Evolutionary conservation across 2,888 invertebrate genomes (phyloP).

Genomic region (Pandemis heparana): DNA sequence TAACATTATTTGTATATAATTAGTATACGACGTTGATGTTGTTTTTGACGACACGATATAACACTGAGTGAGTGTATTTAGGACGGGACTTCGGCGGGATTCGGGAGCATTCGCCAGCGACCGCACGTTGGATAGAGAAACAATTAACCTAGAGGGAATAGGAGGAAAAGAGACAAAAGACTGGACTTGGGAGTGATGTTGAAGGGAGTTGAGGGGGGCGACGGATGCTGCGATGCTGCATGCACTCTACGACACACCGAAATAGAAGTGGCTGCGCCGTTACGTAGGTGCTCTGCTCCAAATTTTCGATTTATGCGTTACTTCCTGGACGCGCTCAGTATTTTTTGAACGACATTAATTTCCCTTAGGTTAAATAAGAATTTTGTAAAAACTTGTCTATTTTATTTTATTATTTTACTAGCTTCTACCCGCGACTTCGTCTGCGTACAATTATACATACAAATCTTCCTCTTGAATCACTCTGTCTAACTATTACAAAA

Average conservation of each 20-base stretch:
- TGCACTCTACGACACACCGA: constrained; percentile 57
- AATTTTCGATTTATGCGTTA: constrained; percentile 73
- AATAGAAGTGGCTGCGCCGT: constrained; percentile 72
- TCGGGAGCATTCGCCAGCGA: constrained; percentile 67
- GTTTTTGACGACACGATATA: constrained; percentile 56
- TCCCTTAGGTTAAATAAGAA: constrained; percentile 23
- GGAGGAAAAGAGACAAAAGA: constrained; percentile 58
- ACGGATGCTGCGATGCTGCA: constrained; percentile 69
- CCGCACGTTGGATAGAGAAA: constrained; percentile 55
- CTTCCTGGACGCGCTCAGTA: constrained; percentile 62
- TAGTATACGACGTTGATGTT: constrained; percentile 54
- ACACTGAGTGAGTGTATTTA: constrained; percentile 63
- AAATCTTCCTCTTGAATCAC: too few species aligned
- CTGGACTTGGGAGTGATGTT: constrained; percentile 46
- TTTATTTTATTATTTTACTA: too few species aligned
- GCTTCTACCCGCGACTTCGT: too few species aligned
- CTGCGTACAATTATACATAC: too few species aligned
- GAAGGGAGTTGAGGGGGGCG: constrained; percentile 53
- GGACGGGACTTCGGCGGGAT: constrained; percentile 63
- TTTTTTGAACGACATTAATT: constrained; percentile 36
- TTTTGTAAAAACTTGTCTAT: neutral
- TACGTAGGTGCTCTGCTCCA: constrained; percentile 63
- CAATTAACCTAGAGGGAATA: constrained; percentile 46
- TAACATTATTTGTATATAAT: constrained; percentile 46
- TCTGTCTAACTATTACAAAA: too few species aligned